These are phyloP conservation scores for Zele albiditarsus DNA, from an alignment of 2,888 invertebrate genomes.

Conservation along the genomic window DNA sequence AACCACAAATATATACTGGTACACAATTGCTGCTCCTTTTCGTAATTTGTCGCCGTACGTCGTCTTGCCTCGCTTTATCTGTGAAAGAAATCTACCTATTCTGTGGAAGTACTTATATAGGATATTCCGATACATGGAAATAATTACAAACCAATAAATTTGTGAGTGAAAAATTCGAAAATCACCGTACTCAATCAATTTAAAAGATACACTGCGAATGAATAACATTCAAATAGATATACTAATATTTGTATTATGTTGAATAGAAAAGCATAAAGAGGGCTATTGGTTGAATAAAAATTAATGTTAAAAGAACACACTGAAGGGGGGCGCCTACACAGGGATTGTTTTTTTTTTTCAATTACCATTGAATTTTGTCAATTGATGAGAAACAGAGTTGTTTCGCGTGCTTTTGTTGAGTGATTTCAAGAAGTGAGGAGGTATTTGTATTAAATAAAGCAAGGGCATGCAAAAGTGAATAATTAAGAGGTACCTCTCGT, in stretches of 20 bases:
- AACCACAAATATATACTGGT: constrained; percentile 10
- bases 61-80: background rate
- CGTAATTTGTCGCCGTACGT: background rate
- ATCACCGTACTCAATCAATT: constrained; percentile 10
- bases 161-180: constrained; percentile 11
- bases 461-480: constrained; percentile 39
- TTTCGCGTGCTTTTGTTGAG: constrained; percentile 34
- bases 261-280: constrained; percentile 25
- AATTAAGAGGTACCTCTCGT: constrained; percentile 33
- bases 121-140: constrained; percentile 9
- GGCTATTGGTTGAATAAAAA: constrained; percentile 26
- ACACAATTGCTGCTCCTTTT: background rate
- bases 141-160: constrained; percentile 7
- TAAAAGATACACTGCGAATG: constrained; percentile 16
- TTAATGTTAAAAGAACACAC: constrained; percentile 29
- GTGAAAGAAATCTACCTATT: constrained; percentile 27
- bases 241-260: constrained; percentile 9
- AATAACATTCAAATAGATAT: constrained; percentile 15
- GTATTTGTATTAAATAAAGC: constrained; percentile 37
- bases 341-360: constrained; percentile 11
- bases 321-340: constrained; percentile 21
- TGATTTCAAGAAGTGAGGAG: constrained; percentile 28
- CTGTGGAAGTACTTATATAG: background rate
- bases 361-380: constrained; percentile 33
- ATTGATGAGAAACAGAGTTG: constrained; percentile 38